Conservation (phyloP, 2,888 invertebrate genomes). For the Oxystoma pomonae region DNA sequence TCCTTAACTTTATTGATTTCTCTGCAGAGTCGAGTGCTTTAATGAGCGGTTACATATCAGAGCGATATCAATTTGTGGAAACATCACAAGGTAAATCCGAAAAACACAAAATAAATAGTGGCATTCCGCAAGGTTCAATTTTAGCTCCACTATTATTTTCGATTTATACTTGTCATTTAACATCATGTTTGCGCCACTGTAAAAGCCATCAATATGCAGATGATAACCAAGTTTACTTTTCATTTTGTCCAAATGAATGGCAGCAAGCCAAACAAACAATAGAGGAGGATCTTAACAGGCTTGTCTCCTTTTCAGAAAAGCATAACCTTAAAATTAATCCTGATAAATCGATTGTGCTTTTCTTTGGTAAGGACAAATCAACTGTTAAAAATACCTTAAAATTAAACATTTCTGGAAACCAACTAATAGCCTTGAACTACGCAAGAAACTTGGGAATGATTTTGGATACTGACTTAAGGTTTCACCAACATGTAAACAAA, state of each 20-base stretch:
- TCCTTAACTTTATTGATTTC: background rate
- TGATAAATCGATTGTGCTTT: background rate
- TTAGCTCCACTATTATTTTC: background rate
- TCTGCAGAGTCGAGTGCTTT: background rate
- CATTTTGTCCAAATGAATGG: background rate
- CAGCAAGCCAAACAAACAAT: background rate
- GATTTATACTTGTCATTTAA: background rate
- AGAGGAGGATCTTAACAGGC: background rate
- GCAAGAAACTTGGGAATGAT: too few species aligned
- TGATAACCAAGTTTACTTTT: background rate
- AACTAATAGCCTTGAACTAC: too few species aligned
- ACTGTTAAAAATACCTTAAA: too few species aligned
- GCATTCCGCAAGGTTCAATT: background rate
- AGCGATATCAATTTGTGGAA: background rate
- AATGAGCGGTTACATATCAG: background rate
- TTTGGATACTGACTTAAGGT: too few species aligned
- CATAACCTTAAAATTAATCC: background rate
- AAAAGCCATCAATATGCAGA: background rate
- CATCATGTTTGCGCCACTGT: background rate
- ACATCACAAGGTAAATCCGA: background rate
- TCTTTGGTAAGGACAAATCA: background rate
- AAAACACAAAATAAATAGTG: background rate
- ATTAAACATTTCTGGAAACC: too few species aligned
- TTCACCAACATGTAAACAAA: too few species aligned
- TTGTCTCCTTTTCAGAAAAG: background rate